Conservation (phyloP, 1,140 invertebrate species). For the Microplitis demolitor region DNA sequence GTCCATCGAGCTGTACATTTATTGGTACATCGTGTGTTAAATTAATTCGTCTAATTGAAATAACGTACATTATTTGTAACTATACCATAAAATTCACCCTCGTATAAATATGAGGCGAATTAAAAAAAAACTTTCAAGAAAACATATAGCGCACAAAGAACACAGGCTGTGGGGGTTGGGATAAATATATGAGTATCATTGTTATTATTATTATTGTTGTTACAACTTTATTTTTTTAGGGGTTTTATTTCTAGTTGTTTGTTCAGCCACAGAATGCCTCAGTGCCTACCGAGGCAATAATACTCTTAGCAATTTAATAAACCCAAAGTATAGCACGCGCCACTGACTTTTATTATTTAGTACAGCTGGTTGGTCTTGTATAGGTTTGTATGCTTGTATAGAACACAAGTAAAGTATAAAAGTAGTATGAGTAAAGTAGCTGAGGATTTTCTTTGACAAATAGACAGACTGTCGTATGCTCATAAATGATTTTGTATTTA, state of each 20-base stretch:
- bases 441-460: no score
- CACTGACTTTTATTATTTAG: background rate
- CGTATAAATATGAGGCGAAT: background rate
- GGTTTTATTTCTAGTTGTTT: background rate
- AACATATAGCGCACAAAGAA: no score
- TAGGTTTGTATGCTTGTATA: no score
- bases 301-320: slow-evolving; percentile 1
- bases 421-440: no score
- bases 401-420: no score
- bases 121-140: background rate
- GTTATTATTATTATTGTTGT: background rate
- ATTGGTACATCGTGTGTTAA: slow-evolving; percentile 1
- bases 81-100: background rate
- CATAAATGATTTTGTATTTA: no score
- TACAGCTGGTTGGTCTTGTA: background rate
- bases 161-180: no score
- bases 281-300: background rate
- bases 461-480: no score
- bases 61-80: background rate
- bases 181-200: no score
- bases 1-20: background rate
- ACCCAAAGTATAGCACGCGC: slow-evolving; percentile 1
- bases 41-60: slow-evolving; percentile 23
- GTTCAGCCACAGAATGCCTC: background rate
- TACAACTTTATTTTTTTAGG: background rate